Evolutionary conservation across 92 coral and sea anemone genomes (phyloP), one percentile per base, ranked within the genome.

Genomic region (Parazoanthus atlanticus): DNA sequence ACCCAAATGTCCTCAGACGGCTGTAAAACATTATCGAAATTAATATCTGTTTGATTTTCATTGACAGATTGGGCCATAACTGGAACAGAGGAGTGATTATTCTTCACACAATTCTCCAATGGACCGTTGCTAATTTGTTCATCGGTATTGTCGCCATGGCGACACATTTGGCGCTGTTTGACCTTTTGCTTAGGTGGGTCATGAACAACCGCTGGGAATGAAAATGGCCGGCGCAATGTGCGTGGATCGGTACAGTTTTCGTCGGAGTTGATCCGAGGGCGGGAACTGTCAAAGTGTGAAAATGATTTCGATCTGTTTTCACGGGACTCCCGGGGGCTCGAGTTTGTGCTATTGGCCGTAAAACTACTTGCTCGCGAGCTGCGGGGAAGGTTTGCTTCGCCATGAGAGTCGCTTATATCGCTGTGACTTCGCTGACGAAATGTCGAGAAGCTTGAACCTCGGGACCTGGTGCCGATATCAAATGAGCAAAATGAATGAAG

Each of bases 401-500:
- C 34, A n/a, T 7, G 4, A 11, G 28, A 23, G 49, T 46, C 36
- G 76, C 76, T 82, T 21, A 38, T n/a, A n/a, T 38, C 54, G 47
- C 66, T 84, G 12, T 40, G 43, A 84, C 78, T 69, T 47, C 67
- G 67, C 78, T 84, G 87, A 29, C 65, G 65, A 84, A 84, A 84
- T 30, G 87, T 84, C n/a, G 87, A 65, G 65, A 84, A 84, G 43
- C 78, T 46, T 40, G 61, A 19, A 7, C 30, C 71, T 0, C 36
- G 87, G 40, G 87, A 70, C 6, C 87, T 70, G 31, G n/a, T 6
- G 6, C 78, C 77, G n/a, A 13, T 40, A 29, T 71, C 67, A 17
- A 84, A 47, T 19, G 87, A 84, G 64, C 78, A 38, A 10, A 70
- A 71, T 21, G 87, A 84, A 19, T 46, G 41, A 71, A 69, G 19